phyloP scores from a whole-genome alignment of 2,113 vertebrate genomes.

The Dermatemys mawii region DNA sequence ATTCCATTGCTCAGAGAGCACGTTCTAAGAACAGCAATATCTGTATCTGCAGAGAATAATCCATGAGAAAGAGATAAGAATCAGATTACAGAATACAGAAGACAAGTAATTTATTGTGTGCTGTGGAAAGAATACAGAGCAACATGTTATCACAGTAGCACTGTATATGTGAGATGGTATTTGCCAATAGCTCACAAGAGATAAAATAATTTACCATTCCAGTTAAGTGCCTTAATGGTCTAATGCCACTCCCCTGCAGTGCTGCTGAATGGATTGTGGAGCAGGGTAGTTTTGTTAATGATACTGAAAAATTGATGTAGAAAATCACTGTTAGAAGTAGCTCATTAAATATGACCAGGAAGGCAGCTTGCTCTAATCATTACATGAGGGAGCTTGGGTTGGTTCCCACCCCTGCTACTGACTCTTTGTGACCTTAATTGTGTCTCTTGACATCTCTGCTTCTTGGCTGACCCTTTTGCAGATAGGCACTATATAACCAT shows the following conservation, averaged over 20 bases:
- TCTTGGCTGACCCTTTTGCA: neutral
- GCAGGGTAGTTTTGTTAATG: neutral
- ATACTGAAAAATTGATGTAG: neutral
- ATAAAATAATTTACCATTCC: rapidly evolving
- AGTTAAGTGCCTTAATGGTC: rapidly evolving
- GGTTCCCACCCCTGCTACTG: neutral
- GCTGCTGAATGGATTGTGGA: neutral
- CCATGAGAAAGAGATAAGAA: neutral
- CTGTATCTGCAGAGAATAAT: neutral
- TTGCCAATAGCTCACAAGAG: neutral
- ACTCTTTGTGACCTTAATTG: neutral
- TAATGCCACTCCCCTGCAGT: neutral
- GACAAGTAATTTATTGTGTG: neutral
- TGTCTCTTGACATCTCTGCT: rapidly evolving
- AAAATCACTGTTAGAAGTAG: rapidly evolving
- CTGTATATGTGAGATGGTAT: rapidly evolving
- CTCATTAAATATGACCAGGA: rapidly evolving
- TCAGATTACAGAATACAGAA: neutral
- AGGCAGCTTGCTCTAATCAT: neutral
- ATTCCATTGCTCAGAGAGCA: neutral
- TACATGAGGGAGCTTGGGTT: rapidly evolving
- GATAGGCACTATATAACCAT: neutral
- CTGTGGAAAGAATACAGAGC: neutral
- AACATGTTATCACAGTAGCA: neutral
- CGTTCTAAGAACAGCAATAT: neutral